phyloP scores from a whole-genome alignment of 2,113 vertebrate species.

The Crotalus tigris region DNA sequence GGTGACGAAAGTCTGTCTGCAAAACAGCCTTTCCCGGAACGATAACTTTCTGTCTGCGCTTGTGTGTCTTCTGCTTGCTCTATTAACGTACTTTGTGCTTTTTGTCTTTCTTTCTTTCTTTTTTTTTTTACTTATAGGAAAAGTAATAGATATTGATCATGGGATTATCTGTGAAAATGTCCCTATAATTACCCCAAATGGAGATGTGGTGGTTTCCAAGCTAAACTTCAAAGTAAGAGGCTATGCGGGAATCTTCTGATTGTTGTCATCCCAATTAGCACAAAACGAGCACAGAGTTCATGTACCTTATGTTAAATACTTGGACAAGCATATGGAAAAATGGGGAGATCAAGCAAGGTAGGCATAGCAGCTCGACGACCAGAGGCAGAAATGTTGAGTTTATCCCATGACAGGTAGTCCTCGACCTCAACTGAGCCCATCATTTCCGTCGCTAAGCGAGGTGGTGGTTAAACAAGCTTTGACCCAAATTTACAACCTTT shows the following conservation, averaged over 20 bases:
- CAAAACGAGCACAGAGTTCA: conserved; percentile 69
- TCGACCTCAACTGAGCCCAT: background rate
- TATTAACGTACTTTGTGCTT: conserved; percentile 25
- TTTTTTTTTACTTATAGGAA: conserved; percentile 72
- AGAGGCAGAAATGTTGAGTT: conserved; percentile 55
- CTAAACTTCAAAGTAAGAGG: conserved; percentile 92
- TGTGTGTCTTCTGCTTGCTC: background rate
- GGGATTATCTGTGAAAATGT: conserved; percentile 96
- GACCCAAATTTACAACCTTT: no score
- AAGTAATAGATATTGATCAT: conserved; percentile 94
- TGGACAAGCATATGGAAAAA: conserved; percentile 70
- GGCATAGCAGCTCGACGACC: conserved; percentile 60
- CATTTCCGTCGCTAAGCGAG: no score
- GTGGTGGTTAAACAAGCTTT: no score
- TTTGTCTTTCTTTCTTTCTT: background rate
- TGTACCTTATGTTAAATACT: conserved; percentile 70
- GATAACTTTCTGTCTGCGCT: background rate
- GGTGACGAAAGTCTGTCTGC: background rate
- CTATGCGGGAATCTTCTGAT: conserved; percentile 73
- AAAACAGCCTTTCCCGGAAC: background rate
- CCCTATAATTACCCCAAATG: conserved; percentile 96
- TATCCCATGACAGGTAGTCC: conserved; percentile 32
- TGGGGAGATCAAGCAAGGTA: conserved; percentile 73
- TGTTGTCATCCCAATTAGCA: conserved; percentile 70
- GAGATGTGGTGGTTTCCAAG: conserved; percentile 92